phyloP scores from a whole-genome alignment of 2,113 vertebrate species.

The Pelobates fuscus region DNA sequence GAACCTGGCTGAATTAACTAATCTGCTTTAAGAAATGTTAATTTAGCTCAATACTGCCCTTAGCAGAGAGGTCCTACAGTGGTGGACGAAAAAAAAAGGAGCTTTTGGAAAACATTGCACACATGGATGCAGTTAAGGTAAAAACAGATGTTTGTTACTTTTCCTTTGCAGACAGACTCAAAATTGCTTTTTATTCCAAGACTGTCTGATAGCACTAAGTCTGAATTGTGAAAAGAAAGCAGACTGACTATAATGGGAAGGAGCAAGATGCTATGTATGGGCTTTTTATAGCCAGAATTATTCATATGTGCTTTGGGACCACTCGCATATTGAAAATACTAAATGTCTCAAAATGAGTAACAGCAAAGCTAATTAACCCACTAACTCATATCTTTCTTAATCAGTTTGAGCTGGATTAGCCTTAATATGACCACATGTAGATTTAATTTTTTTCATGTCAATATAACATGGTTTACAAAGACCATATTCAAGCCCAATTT shows the following conservation, averaged over 20 bases:
- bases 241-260: constrained; percentile 57
- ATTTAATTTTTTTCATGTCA: neutral
- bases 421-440: constrained; percentile 7
- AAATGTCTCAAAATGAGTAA: constrained; percentile 19
- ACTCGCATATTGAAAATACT: constrained; percentile 19
- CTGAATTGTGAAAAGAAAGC: constrained; percentile 58
- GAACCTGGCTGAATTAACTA: constrained; percentile 54
- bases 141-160: constrained; percentile 70
- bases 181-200: constrained; percentile 68
- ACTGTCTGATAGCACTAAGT: constrained; percentile 69
- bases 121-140: constrained; percentile 74
- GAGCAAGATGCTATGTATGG: constrained; percentile 25
- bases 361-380: constrained; percentile 30
- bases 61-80: constrained; percentile 57
- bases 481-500: no score
- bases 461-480: neutral
- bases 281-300: constrained; percentile 34
- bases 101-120: constrained; percentile 64
- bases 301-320: constrained; percentile 22
- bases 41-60: constrained; percentile 60
- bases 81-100: constrained; percentile 52
- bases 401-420: constrained; percentile 8
- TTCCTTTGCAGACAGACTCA: constrained; percentile 69
- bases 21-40: constrained; percentile 65
- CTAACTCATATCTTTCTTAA: constrained; percentile 25